phyloP scores from a whole-genome alignment of 2,888 invertebrate species.

The Dicycla oo region DNA sequence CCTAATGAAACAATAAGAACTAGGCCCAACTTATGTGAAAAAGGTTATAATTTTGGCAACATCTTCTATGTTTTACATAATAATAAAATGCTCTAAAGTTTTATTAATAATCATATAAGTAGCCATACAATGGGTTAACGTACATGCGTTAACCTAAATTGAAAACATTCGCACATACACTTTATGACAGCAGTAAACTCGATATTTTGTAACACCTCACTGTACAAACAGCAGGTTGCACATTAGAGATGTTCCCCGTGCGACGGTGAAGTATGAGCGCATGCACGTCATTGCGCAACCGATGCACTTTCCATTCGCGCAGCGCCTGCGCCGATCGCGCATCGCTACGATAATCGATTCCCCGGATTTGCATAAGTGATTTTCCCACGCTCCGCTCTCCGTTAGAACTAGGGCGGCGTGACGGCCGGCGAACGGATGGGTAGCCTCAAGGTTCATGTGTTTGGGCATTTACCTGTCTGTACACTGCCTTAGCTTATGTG shows the following conservation, averaged over 20 bases:
- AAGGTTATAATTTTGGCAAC: background rate
- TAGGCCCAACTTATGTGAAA: background rate
- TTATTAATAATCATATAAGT: background rate
- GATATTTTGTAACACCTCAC: conserved; percentile 51
- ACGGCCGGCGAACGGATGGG: conserved; percentile 83
- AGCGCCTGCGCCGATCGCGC: conserved; percentile 68
- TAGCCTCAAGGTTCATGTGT: conserved; percentile 81
- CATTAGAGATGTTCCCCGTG: conserved; percentile 55
- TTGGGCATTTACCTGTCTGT: conserved; percentile 52
- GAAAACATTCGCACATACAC: conserved; percentile 1
- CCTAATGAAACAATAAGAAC: background rate
- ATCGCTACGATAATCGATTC: conserved; percentile 85
- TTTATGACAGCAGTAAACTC: conserved; percentile 23
- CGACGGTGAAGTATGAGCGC: conserved; percentile 49
- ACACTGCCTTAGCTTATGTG: conserved; percentile 20
- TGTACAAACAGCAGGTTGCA: conserved; percentile 56
- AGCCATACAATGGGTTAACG: background rate
- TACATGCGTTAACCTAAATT: conserved; percentile 7
- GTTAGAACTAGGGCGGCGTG: conserved; percentile 81
- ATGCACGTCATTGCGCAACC: conserved; percentile 79
- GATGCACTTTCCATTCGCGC: conserved; percentile 85
- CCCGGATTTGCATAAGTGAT: conserved; percentile 86
- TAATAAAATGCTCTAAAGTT: background rate
- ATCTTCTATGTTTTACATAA: no score
- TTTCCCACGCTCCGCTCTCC: conserved; percentile 87